Conservation (phyloP, 1,140 invertebrate species). For the Lamellibrachia luymesi region DNA sequence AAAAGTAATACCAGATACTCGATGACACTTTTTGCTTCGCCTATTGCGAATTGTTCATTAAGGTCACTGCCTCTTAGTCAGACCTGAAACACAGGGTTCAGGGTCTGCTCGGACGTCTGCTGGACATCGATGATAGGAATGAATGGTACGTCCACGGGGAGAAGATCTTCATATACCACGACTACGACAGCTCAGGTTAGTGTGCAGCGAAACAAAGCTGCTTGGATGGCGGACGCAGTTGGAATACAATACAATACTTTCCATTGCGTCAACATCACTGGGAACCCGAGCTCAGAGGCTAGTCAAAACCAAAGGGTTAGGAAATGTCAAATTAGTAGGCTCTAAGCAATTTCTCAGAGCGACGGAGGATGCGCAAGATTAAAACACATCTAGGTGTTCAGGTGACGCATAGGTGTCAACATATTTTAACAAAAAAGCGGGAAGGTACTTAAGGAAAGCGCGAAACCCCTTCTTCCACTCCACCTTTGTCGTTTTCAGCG, state of each 20-base stretch:
- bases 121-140: neutral
- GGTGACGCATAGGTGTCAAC: too few relatives aligned
- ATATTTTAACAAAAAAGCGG: too few relatives aligned
- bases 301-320: neutral
- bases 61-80: neutral
- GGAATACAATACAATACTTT: neutral
- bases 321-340: neutral
- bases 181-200: slow-evolving; percentile 8
- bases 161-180: slow-evolving; percentile 6
- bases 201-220: neutral
- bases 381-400: too few relatives aligned
- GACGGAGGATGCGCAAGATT: too few relatives aligned
- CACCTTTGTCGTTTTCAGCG: too few relatives aligned
- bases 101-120: slow-evolving; percentile 10
- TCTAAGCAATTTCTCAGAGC: too few relatives aligned
- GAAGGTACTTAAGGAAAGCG: too few relatives aligned
- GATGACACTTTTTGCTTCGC: too few relatives aligned
- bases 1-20: too few relatives aligned
- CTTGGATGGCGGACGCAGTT: neutral
- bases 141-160: slow-evolving; percentile 10
- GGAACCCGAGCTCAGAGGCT: neutral
- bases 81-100: neutral
- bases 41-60: neutral
- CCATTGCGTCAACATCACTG: neutral
- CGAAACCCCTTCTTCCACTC: too few relatives aligned